These are phyloP conservation scores for Lepidotrigona ventralis DNA, from an alignment of 1,140 invertebrate genomes.

Conservation along the genomic window DNA sequence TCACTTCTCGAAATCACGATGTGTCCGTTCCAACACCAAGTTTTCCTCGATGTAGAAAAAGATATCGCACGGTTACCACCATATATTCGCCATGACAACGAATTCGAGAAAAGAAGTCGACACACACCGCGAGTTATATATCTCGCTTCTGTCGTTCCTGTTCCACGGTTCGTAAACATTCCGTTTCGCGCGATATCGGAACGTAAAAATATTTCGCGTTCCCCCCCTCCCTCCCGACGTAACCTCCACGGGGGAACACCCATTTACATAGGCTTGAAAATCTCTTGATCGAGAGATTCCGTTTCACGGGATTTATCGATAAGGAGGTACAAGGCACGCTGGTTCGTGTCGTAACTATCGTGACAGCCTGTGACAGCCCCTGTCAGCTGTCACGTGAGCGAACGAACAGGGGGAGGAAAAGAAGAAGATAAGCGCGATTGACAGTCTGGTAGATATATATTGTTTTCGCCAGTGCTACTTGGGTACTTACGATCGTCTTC, in stretches of 20 bases:
- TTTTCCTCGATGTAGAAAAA: no score
- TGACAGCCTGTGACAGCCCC: background rate
- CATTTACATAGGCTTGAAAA: background rate
- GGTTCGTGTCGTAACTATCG: background rate
- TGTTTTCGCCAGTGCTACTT: background rate
- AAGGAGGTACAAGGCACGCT: no score
- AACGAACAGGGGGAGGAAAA: background rate
- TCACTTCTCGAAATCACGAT: no score
- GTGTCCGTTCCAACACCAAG: no score
- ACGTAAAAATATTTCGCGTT: background rate
- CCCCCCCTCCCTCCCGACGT: background rate
- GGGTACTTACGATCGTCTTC: background rate
- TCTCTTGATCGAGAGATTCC: background rate
- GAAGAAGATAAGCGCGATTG: conserved; percentile 17
- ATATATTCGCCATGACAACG: no score
- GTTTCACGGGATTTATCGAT: background rate
- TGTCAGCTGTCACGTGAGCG: conserved; percentile 38
- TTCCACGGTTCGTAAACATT: background rate
- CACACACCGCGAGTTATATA: background rate
- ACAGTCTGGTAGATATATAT: background rate
- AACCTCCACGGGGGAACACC: conserved; percentile 8
- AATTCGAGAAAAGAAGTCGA: background rate
- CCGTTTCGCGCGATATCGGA: background rate
- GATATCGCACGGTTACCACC: no score
- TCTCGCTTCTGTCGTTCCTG: background rate